Evolutionary conservation across 2,797 vertebrate genomes (phyloP).

Genomic region (Steatocranus sp.): DNA sequence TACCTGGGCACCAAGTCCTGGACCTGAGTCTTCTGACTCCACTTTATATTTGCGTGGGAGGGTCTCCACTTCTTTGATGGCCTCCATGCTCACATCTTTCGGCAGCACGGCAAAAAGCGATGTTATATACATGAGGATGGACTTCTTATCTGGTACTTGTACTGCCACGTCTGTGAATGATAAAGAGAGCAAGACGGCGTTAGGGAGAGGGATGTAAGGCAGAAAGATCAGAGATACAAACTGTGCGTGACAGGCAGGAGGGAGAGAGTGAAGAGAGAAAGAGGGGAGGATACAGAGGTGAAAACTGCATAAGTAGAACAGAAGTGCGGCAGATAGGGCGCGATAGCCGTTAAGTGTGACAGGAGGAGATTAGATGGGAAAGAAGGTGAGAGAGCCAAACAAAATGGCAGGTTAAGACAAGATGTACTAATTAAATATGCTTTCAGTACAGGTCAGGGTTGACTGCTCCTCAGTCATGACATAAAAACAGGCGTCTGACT

Average conservation of each 20-base stretch:
- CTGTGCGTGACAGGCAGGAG: not conserved
- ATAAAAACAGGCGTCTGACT: not conserved
- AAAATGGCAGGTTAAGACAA: not conserved
- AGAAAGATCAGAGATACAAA: not conserved
- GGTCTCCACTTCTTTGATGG: conserved; percentile 94
- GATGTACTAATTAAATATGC: not conserved
- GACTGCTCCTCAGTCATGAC: not conserved
- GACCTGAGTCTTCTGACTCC: conserved; percentile 73
- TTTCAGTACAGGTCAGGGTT: conserved; percentile 22
- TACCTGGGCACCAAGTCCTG: conserved; percentile 73
- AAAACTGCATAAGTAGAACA: not conserved
- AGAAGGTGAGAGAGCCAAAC: not conserved
- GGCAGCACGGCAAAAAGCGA: conserved; percentile 96
- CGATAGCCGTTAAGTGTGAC: not conserved
- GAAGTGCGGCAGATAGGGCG: not conserved
- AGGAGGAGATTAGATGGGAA: not conserved
- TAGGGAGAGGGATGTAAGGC: not conserved
- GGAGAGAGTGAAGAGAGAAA: not conserved
- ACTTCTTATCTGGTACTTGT: conserved; percentile 96
- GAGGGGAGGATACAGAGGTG: not conserved
- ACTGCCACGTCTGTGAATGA: conserved; percentile 87
- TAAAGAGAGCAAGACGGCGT: not conserved
- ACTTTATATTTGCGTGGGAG: conserved; percentile 89
- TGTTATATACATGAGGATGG: conserved; percentile 97
- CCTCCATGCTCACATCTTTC: conserved; percentile 94